Conservation (phyloP, 2,888 invertebrate species). For the Drosophila borealis region DNA sequence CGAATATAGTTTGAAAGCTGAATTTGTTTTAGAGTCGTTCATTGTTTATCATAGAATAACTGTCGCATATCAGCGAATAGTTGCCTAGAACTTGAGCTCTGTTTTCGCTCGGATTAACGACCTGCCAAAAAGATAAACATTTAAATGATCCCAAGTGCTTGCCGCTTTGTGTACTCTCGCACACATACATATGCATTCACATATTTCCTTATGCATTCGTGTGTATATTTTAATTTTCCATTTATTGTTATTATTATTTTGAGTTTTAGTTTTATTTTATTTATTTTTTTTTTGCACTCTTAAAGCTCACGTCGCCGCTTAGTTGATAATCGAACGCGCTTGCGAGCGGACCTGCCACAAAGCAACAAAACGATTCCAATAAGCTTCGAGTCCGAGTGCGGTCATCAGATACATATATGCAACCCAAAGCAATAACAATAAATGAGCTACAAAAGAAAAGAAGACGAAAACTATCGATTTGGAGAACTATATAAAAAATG, state of each 20-base stretch:
- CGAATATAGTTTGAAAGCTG: not conserved
- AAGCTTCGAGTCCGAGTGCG: not conserved
- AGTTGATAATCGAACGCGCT: conserved; percentile 63
- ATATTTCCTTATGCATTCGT: conserved; percentile 11
- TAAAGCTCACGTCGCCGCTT: conserved; percentile 58
- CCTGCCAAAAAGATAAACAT: conserved; percentile 4
- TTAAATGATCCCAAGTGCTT: not conserved
- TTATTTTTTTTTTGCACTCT: conserved; percentile 27
- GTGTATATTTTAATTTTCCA: conserved; percentile 44
- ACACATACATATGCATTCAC: conserved; percentile 7
- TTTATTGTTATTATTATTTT: conserved; percentile 34
- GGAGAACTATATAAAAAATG: not conserved
- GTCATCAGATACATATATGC: not conserved
- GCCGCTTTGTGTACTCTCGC: conserved; percentile 1
- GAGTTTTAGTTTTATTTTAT: conserved; percentile 10
- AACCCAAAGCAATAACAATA: not conserved
- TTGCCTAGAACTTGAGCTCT: conserved; percentile 1
- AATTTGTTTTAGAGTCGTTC: not conserved
- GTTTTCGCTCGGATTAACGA: not conserved
- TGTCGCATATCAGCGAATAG: not conserved
- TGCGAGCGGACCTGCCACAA: conserved; percentile 55
- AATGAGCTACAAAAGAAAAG: not conserved
- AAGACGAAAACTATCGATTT: not conserved
- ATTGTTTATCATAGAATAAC: not conserved
- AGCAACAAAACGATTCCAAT: conserved; percentile 15